Evolutionary conservation across 1,140 invertebrate species (phyloP).

Genomic region (Diplogasteroides magnus): DNA sequence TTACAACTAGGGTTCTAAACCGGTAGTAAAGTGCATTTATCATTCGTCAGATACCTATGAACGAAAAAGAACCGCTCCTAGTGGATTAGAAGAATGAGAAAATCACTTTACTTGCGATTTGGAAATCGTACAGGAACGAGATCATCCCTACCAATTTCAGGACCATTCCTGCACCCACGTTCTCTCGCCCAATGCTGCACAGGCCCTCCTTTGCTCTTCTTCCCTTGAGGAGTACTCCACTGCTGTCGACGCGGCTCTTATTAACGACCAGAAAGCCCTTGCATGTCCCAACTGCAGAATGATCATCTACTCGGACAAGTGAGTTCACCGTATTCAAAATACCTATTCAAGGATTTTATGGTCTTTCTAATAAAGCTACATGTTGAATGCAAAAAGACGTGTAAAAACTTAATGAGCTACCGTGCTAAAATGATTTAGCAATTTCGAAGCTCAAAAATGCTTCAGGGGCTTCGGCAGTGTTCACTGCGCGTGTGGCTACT

Average conservation of each 20-base stretch:
- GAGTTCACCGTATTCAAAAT: not conserved
- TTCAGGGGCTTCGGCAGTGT: too few relatives aligned
- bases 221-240: not conserved
- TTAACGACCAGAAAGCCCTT: not conserved
- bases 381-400: not conserved
- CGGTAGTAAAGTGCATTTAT: not conserved
- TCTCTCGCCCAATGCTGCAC: not conserved
- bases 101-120: too few relatives aligned
- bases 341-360: not conserved
- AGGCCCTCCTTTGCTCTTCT: not conserved
- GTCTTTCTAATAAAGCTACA: too few relatives aligned
- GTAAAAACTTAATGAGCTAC: not conserved
- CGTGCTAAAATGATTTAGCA: not conserved
- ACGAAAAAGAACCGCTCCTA: not conserved
- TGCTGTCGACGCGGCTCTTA: not conserved
- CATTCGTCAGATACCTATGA: not conserved
- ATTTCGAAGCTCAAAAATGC: not conserved
- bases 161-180: not conserved
- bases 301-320: not conserved
- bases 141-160: not conserved
- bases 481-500: too few relatives aligned
- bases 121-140: too few relatives aligned
- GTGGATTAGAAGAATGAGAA: too few relatives aligned
- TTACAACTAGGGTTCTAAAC: not conserved
- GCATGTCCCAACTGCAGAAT: not conserved